phyloP scores from a whole-genome alignment of 2,113 vertebrate species.

The Salvator merianae region DNA sequence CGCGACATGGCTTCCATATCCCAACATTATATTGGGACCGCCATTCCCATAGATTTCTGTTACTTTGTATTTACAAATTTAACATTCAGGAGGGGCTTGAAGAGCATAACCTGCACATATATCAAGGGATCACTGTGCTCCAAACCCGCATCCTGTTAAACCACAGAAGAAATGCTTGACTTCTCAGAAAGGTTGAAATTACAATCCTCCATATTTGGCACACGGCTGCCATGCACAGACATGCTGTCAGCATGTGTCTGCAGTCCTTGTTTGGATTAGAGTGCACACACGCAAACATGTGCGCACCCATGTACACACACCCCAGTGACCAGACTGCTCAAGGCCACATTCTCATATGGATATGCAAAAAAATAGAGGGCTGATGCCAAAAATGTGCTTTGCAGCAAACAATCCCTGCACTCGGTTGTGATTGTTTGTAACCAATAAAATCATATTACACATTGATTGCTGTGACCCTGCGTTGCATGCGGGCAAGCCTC shows the following conservation, averaged over 20 bases:
- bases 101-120: too few relatives aligned
- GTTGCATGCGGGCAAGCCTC: constrained; percentile 40
- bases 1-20: too few relatives aligned
- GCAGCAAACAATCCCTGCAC: constrained; percentile 47
- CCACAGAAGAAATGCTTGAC: neutral
- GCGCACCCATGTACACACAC: neutral
- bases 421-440: constrained; percentile 54
- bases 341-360: constrained; percentile 68
- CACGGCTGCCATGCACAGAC: constrained; percentile 41
- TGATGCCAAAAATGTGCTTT: constrained; percentile 67
- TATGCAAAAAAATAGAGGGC: constrained; percentile 46
- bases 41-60: too few relatives aligned
- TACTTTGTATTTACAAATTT: too few relatives aligned
- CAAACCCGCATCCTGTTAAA: neutral
- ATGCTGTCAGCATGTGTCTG: constrained; percentile 56
- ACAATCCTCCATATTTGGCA: neutral
- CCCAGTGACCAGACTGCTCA: constrained; percentile 44
- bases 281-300: constrained; percentile 48
- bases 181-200: neutral
- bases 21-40: too few relatives aligned
- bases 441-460: constrained; percentile 58
- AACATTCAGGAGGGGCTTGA: too few relatives aligned
- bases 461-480: constrained; percentile 51
- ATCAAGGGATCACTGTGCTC: neutral
- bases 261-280: constrained; percentile 70